Percentiles rank a stretch among this genome's conserved stretches.
phyloP scores from a whole-genome alignment of 2,113 vertebrate genomes.

The Chloropsis cyanopogon region DNA sequence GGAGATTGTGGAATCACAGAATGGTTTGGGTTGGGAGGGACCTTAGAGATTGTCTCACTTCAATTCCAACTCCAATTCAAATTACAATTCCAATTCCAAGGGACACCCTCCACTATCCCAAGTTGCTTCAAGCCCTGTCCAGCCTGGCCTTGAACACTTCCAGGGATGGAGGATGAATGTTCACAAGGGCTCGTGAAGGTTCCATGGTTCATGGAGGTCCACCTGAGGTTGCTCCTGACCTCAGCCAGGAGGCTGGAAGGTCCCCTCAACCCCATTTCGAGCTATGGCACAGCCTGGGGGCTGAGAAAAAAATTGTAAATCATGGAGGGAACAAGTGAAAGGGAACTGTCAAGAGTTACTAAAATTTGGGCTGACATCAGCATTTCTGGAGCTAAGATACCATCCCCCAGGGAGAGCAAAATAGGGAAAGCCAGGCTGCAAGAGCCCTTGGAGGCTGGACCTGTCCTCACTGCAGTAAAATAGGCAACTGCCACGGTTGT shows the following conservation, averaged over 20 bases:
- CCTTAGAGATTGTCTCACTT: not conserved
- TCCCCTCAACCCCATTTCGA: not conserved
- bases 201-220: not conserved
- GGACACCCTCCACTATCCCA: not conserved
- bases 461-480: not conserved
- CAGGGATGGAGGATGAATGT: not conserved
- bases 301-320: not conserved
- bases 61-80: not conserved
- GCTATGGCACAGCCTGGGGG: not conserved
- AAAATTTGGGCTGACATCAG: not conserved
- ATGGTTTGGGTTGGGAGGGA: not conserved
- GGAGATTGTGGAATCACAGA: not conserved
- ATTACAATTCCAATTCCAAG: not conserved
- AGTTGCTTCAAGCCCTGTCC: fast-evolving
- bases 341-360: not conserved
- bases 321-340: not conserved
- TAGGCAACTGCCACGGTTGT: fast-evolving
- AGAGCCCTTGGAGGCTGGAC: not conserved
- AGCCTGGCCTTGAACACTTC: not conserved
- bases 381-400: not conserved
- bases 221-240: not conserved
- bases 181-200: too few relatives aligned
- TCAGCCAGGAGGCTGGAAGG: not conserved
- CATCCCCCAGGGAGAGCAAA: not conserved
- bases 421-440: not conserved